Base-by-base conservation (phyloP, 2,888 invertebrate species). In the Dolichomitus sp. region DNA sequence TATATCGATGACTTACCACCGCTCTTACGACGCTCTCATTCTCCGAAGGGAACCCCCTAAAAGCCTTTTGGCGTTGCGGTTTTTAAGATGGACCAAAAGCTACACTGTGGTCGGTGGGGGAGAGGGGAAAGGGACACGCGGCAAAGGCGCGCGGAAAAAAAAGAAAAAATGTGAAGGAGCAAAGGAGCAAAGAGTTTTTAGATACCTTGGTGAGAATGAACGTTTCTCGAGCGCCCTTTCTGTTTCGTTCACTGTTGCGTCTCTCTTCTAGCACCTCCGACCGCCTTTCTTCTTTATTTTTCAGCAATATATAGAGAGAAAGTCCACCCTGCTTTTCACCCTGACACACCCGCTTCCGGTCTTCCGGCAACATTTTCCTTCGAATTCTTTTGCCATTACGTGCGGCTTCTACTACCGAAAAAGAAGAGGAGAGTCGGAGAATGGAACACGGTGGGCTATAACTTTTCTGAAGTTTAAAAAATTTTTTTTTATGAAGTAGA, bases 11-110 rank as follows among this genome's bases (percentile, higher is more conserved):
- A 90, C 89, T 90, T 86, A 80, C 86, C 84, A 80, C 80, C 84
- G 85, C 86, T 87, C 87, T 72, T 69, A 72, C 70, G 40, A 37
- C 74, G 48, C 70, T 75, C 65, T 82, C 45, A 45, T 50, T 50
- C 61, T 57, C 85, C 88, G 87, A 88, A 68, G 75, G 42, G 75
- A 79, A 57, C 68, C 70, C 66, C 79, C 88, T 91, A 90, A 91
- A 91, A 91, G 91, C 91, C 91, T 91, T 89, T 88, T 87, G 85
- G 82, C 88, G 88, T 89, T 88, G 87, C 86, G 89, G 88, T 89
- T 89, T 88, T 87, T 86, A 86, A 88, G 87, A 88, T 86, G 84
- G 85, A 85, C 83, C 80, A 84, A 85, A 63, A 78, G 61, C 33
- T n/a, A 59, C 61, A 54, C 9, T 59, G 75, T 61, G 50, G 66